A percentile compares a stretch with the other conserved stretches of the same genome.
phyloP scores from a whole-genome alignment of 2,797 vertebrate species.

The Liparis tanakae region DNA sequence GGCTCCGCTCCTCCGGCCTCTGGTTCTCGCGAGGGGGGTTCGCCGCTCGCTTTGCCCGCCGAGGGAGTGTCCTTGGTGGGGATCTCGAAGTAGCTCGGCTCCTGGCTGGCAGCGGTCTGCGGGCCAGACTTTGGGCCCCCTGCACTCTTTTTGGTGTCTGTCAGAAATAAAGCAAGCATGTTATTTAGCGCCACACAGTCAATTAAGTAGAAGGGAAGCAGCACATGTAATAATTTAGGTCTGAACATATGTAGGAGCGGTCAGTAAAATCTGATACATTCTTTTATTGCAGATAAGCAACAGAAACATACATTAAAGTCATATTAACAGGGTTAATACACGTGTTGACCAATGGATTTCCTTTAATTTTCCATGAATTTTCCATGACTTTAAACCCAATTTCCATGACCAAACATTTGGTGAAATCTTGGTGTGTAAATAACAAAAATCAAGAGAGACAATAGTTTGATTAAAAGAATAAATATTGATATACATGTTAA shows the following conservation, averaged over 20 bases:
- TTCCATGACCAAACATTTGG: no score
- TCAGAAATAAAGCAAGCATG: conserved; percentile 23
- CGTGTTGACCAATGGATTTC: no score
- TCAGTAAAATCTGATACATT: no score
- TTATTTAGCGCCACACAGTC: conserved; percentile 4
- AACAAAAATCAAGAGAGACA: no score
- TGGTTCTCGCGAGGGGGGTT: conserved; percentile 86
- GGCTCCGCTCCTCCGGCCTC: conserved; percentile 76
- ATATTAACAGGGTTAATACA: no score
- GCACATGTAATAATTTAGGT: neutral
- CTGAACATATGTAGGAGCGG: neutral
- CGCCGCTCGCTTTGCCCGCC: conserved; percentile 80
- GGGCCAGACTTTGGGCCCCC: conserved; percentile 78
- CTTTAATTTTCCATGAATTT: no score
- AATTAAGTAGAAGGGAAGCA: neutral
- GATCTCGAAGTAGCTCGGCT: conserved; percentile 97
- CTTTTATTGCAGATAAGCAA: no score
- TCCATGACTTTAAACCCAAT: no score
- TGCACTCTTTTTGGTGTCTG: conserved; percentile 77
- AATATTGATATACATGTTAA: no score
- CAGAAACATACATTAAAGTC: no score
- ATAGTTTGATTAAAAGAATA: no score
- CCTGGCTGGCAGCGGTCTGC: conserved; percentile 85
- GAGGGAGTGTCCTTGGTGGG: conserved; percentile 89
- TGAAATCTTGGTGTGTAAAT: no score